Evolutionary conservation across 2,113 vertebrate species (phyloP).

Genomic region (Origma solitaria): DNA sequence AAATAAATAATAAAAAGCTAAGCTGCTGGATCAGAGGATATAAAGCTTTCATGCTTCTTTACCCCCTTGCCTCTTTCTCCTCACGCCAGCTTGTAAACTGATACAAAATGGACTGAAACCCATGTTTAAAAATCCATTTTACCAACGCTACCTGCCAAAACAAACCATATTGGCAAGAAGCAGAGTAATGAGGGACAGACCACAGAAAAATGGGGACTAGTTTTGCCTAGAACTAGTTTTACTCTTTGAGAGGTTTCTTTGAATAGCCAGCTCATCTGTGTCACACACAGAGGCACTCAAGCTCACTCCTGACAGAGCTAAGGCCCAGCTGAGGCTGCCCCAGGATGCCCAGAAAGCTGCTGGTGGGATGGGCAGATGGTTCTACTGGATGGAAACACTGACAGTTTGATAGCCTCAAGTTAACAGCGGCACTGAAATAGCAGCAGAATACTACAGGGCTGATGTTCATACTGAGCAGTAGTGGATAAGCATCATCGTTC

Average conservation of each 20-base stretch:
- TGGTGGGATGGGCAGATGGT: background rate
- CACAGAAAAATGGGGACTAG: too few species aligned
- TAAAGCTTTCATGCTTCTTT: background rate
- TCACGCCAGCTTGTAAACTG: background rate
- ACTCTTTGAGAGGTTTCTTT: background rate
- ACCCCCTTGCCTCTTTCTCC: background rate
- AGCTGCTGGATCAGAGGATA: background rate
- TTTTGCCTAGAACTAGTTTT: too few species aligned
- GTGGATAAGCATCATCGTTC: constrained; percentile 41
- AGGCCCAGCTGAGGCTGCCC: background rate
- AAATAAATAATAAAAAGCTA: background rate
- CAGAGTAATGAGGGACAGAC: background rate
- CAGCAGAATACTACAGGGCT: background rate
- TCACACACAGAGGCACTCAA: background rate
- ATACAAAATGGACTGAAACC: background rate
- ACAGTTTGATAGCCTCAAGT: background rate
- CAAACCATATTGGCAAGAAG: background rate
- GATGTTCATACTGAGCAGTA: constrained; percentile 31
- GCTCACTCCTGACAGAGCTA: background rate
- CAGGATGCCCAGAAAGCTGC: background rate
- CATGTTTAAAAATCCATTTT: background rate
- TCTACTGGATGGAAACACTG: background rate
- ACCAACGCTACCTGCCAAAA: background rate
- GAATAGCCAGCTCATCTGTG: background rate
- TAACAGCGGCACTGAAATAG: background rate